Evolutionary conservation across 64 coral and sea anemone species (phyloP), one percentile per base, ranked within the genome.

Genomic region (Montipora foliosa): DNA sequence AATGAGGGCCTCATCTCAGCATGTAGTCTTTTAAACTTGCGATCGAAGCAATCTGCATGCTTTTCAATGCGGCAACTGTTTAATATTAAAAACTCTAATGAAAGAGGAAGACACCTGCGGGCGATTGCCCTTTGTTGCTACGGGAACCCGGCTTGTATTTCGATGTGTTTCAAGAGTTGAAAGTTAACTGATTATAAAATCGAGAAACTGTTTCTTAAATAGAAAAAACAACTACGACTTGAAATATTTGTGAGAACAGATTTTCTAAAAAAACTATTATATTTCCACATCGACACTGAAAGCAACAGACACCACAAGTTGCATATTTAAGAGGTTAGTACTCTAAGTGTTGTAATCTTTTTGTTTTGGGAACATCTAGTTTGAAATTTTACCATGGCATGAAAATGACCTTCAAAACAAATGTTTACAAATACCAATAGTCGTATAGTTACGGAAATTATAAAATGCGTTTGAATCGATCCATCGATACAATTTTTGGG

Each of bases 91-190:
- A 25, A 47, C 6, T 48, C 4, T 14, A 4, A 68, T 50, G 15
- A 51, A 22, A 50, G 46, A 22, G 4, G 44, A 0, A 72, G 71
- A 64, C 82, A 86, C 82, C 82, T 86, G 82, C 81, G 17, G 14
- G 17, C n/a, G 61, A 10, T 46, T n/a, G 8, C 44, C 64, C 48
- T 86, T 20, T 71, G 44, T 86, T 72, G 15, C 66, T 44, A 86
- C 71, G 82, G 82, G 47, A 71, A 72, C 62, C 8, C 3, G 11
- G 15, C 53, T 6, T 57, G 46, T 78, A 16, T 37, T 48, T n/a
- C 19, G 19, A 29, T 60, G 4, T 5, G 47, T 68, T 48, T 70
- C 44, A 19, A 11, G 5, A 11, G 6, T 57, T 11, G 49, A 76
- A 12, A 46, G 37, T 46, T 76, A 76, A 37, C 37, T 37, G 37